Percentiles rank a stretch among this genome's conserved stretches.
phyloP scores from a whole-genome alignment of 2,888 invertebrate species.

The Drosophila maculinotata region DNA sequence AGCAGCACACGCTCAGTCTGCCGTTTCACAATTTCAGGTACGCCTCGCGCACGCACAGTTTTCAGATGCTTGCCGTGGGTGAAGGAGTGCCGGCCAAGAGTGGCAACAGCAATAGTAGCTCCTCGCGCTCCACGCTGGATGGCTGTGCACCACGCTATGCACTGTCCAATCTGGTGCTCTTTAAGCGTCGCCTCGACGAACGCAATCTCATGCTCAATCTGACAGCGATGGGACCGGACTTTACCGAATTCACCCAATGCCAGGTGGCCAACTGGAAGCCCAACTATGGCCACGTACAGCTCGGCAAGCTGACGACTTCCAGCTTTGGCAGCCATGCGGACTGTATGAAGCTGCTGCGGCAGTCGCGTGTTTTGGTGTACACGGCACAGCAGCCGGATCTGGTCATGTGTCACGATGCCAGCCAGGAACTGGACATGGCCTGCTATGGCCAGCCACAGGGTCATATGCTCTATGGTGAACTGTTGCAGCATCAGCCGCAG shows the following conservation, averaged over 20 bases:
- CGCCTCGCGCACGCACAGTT: slow-evolving; percentile 72
- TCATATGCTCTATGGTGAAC: slow-evolving; percentile 81
- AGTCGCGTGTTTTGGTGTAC: slow-evolving; percentile 87
- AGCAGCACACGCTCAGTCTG: slow-evolving; percentile 76
- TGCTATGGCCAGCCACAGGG: slow-evolving; percentile 76
- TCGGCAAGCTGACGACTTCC: slow-evolving; percentile 71
- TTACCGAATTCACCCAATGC: slow-evolving; percentile 82
- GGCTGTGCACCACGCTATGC: slow-evolving; percentile 73
- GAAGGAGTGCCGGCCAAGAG: slow-evolving; percentile 67
- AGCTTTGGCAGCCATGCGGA: slow-evolving; percentile 77
- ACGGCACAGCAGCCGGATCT: slow-evolving; percentile 88
- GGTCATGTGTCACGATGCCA: slow-evolving; percentile 83
- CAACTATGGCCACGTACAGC: slow-evolving; percentile 82
- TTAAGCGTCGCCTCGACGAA: slow-evolving; percentile 75
- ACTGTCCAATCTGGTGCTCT: slow-evolving; percentile 83
- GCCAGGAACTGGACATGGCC: slow-evolving; percentile 71
- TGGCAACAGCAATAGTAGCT: slow-evolving; percentile 55
- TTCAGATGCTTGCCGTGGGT: slow-evolving; percentile 82
- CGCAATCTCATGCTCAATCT: slow-evolving; percentile 78
- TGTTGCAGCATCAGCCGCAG: slow-evolving; percentile 73
- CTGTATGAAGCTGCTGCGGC: slow-evolving; percentile 87
- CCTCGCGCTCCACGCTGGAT: slow-evolving; percentile 80
- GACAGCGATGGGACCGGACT: slow-evolving; percentile 85
- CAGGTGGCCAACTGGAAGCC: slow-evolving; percentile 84
- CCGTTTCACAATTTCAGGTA: slow-evolving; percentile 80